Evolutionary conservation across 2,888 invertebrate genomes (phyloP).

Genomic region (Barypeithes pellucidus): DNA sequence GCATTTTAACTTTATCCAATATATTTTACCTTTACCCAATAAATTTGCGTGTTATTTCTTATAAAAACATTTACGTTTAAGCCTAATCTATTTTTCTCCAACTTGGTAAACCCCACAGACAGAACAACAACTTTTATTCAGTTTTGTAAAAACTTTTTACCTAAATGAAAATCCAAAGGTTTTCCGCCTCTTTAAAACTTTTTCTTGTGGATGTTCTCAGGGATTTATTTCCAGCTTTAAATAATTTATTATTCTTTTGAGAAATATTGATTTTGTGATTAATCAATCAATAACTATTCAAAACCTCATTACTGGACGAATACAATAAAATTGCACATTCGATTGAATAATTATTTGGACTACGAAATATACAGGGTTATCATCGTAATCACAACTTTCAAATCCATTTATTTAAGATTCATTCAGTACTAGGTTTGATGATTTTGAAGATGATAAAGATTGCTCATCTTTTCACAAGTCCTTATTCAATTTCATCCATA

Average conservation of each 20-base stretch:
- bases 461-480: too few species aligned
- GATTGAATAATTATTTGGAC: too few species aligned
- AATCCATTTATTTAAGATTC: too few species aligned
- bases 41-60: background rate
- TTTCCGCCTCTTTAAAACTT: background rate
- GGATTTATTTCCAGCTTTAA: background rate
- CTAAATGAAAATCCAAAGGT: background rate
- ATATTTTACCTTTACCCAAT: background rate
- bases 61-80: conserved; percentile 2
- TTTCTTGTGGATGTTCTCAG: background rate
- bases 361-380: too few species aligned
- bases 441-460: too few species aligned
- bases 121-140: conserved; percentile 2
- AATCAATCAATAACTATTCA: background rate
- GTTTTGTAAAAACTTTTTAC: conserved; percentile 1
- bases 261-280: background rate
- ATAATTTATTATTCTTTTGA: background rate
- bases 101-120: background rate
- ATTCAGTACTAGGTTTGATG: too few species aligned
- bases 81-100: background rate
- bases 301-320: too few species aligned
- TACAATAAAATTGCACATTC: too few species aligned
- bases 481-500: too few species aligned
- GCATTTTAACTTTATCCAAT: background rate
- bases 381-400: too few species aligned